Evolutionary conservation across 2,113 vertebrate genomes (phyloP).

Genomic region (Furnarius figulus): DNA sequence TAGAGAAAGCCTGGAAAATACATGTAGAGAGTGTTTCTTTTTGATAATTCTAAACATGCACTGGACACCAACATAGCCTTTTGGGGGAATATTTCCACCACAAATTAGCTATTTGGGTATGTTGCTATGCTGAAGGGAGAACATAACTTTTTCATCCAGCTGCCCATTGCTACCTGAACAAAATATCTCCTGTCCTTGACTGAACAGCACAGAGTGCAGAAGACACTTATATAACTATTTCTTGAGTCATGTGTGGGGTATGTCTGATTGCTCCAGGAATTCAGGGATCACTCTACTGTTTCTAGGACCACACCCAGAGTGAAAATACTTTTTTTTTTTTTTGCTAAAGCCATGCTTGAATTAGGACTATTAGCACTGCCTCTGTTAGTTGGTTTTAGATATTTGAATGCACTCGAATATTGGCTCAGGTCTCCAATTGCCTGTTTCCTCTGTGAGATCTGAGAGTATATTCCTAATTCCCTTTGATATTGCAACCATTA

Average conservation of each 20-base stretch:
- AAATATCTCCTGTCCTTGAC: not conserved
- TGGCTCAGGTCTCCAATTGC: not conserved
- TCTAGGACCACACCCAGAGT: constrained; percentile 48
- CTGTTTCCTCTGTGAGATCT: not conserved
- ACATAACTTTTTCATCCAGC: not conserved
- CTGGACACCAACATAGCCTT: not conserved
- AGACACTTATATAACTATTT: constrained; percentile 14
- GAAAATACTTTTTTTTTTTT: not conserved
- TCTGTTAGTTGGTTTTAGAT: constrained; percentile 2
- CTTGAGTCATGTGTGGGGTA: constrained; percentile 52
- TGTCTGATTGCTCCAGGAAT: not conserved
- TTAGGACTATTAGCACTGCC: constrained; percentile 8
- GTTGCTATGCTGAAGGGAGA: not conserved
- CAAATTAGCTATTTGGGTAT: not conserved
- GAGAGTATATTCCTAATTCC: not conserved
- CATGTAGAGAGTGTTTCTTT: not conserved
- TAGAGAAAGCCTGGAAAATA: not conserved
- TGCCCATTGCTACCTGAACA: not conserved
- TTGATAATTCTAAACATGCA: not conserved
- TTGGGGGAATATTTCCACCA: not conserved
- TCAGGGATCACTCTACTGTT: constrained; percentile 21
- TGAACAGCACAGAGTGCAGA: not conserved
- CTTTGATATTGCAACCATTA: not conserved
- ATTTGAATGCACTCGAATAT: not conserved
- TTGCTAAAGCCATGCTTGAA: not conserved